Evolutionary conservation across 1,140 invertebrate genomes (phyloP).

Genomic region (Eumaeus atala): DNA sequence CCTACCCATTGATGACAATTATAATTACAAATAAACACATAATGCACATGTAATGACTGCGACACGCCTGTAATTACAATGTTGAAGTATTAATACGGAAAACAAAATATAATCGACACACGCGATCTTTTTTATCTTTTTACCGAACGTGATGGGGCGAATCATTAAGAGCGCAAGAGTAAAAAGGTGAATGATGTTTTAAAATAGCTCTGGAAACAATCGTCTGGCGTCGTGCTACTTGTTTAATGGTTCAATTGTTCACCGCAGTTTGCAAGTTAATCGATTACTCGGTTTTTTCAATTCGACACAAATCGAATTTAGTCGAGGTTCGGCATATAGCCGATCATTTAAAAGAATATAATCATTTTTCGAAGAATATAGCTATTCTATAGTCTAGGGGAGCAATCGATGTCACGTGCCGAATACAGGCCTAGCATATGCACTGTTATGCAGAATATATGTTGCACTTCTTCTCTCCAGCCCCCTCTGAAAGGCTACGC

Average conservation of each 20-base stretch:
- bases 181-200: slow-evolving; percentile 14
- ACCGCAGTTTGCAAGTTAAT: background rate
- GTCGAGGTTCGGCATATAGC: too few species aligned
- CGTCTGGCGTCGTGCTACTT: background rate
- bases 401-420: too few species aligned
- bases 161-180: background rate
- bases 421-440: too few species aligned
- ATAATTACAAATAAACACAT: slow-evolving; percentile 6
- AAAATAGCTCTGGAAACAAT: slow-evolving; percentile 1
- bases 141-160: slow-evolving; percentile 30
- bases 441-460: too few species aligned
- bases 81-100: slow-evolving; percentile 7
- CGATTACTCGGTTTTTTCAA: background rate
- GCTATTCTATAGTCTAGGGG: too few species aligned
- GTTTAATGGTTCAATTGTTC: too few species aligned
- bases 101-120: slow-evolving; percentile 4
- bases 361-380: too few species aligned
- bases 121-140: slow-evolving; percentile 18
- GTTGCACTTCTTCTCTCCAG: too few species aligned
- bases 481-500: too few species aligned
- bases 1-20: background rate
- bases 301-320: slow-evolving; percentile 9
- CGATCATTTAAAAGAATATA: too few species aligned
- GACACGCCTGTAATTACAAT: background rate
- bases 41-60: background rate